These are phyloP conservation scores for Neria commutata DNA, from an alignment of 2,888 invertebrate genomes.

Conservation along the genomic window DNA sequence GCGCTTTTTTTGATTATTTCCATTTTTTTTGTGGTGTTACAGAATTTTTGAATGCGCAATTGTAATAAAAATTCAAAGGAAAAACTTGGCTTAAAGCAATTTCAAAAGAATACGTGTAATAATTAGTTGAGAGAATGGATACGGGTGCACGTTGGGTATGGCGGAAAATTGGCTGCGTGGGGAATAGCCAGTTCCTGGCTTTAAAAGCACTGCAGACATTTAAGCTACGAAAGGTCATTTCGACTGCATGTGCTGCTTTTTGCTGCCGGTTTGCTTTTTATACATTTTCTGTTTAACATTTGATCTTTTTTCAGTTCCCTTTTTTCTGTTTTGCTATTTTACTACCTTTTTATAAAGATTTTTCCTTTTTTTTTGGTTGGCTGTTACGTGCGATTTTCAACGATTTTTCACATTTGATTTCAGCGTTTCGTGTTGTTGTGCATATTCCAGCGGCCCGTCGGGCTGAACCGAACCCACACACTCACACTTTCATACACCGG, in stretches of 20 bases:
- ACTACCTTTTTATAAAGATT: no score
- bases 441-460: not conserved
- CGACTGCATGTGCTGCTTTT: not conserved
- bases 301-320: no score
- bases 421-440: conserved; percentile 27
- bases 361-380: not conserved
- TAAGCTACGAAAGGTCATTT: conserved; percentile 52
- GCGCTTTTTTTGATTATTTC: no score
- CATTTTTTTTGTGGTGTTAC: no score
- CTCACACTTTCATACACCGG: conserved; percentile 13
- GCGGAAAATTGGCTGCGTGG: not conserved
- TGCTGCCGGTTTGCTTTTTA: not conserved
- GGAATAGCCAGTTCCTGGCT: not conserved
- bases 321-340: no score
- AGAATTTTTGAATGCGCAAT: no score
- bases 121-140: conserved; percentile 12
- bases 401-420: conserved; percentile 33
- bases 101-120: conserved; percentile 38
- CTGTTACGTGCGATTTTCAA: not conserved
- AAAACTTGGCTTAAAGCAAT: conserved; percentile 40
- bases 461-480: not conserved
- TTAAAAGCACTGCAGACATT: conserved; percentile 41
- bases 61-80: conserved; percentile 30
- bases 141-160: not conserved
- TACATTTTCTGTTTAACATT: no score